Evolutionary conservation across 2,113 vertebrate species (phyloP), one percentile per base, ranked within the genome.

Genomic region (Steatornis caripensis): DNA sequence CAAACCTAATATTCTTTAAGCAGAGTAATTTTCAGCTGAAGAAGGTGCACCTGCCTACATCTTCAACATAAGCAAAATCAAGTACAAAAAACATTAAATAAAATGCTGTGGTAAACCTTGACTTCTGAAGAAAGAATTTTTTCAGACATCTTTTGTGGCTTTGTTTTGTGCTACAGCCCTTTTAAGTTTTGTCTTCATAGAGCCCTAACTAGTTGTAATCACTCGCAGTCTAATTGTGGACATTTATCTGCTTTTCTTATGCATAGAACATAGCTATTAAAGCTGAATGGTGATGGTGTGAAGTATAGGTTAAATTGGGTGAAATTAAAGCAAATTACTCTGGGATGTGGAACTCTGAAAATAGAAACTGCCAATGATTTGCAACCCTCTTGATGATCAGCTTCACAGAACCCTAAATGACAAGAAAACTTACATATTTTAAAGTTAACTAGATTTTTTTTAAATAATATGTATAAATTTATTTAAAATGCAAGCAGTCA

Each of bases 301-400:
- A 99, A 99, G 98, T 98, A 98, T 98, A 99, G 98, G 98, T 99
- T 99, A 99, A 99, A 99, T 99, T 99, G 99, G 98, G 98, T 98
- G 98, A 99, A 99, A 99, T 99, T 99, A 99, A 99, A 99, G 99
- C 98, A 99, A 99, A 99, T 99, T 99, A 99, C 99, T 98, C 98
- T 97, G 98, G 98, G 98, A 99, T 98, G 98, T 98, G 98, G 98
- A 98, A 98, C 98, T 98, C 98, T 98, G 98, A 98, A 98, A 98
- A 98, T 98, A 98, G 98, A 99, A 98, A 98, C 98, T 93, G 98
- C 98, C 98, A 98, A 98, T 98, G 98, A 99, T 99, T 98, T 98
- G 98, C 98, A 99, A 98, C 98, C 98, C 98, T 98, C 98, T 98
- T 98, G 98, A 98, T 98, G 98, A 99, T 99, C 98, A 98, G 98